Base-by-base conservation (phyloP, 2,113 vertebrate species). In the Seriola aureovittata region DNA sequence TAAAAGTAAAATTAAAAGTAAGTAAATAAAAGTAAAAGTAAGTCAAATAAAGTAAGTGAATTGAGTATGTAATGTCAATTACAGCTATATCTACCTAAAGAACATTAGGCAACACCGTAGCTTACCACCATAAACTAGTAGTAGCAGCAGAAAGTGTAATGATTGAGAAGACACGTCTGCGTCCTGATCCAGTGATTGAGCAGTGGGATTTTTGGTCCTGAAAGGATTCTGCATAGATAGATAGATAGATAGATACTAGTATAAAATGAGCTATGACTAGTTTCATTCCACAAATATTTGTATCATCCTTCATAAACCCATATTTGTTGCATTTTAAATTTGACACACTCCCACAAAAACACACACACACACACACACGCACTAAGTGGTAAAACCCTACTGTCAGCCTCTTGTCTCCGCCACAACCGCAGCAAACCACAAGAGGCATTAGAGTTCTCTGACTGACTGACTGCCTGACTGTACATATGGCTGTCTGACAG, bases 391-490 rank as follows among this genome's bases (percentile, higher is more conserved):
- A 85, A 86, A 88, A 85, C 23, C 73, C 38, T 29, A 34, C 83
- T 80, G 82, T 91, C 81, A 85, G 79, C 73, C 80, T 90, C 86
- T 83, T 70, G 80, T 87, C 89, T 92, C 50, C 4, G 5, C 84
- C 84, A 78, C 82, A 87, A 80, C 76, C 62, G 23, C 82, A 82
- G 71, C 71, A 84, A 85, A 89, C 89, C 88, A 67, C 88, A 79
- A 32, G 64, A 82, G 66, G 71, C 81, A 80, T 87, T 72, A 82
- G n/a, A 52, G 44, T 17, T 75, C 59, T 82, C 65, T 89, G 87
- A 83, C 78, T 81, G 80, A 76, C 75, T 80, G 82, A 16, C 68
- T 89, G 86, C 81, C 78, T 81, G 80, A 76, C 75, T 80, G 83
- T 70, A 78, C 63, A 48, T 72, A 21, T 81, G 71, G 71, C 79